These are phyloP conservation scores for Sarcophaga peregrina DNA, from an alignment of 1,140 invertebrate genomes.

Conservation along the genomic window DNA sequence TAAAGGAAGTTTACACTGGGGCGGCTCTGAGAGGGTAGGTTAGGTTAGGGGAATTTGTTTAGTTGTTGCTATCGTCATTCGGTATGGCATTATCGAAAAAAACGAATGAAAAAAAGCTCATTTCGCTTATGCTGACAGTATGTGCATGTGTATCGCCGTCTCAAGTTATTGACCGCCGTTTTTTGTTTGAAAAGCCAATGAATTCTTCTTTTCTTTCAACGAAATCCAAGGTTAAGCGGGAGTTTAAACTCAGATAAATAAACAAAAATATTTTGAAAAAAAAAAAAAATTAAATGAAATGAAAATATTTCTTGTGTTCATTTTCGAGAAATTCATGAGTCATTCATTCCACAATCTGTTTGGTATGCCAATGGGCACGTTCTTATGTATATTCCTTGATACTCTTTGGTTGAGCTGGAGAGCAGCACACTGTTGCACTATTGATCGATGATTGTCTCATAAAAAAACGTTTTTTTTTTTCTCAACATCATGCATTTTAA, in stretches of 20 bases:
- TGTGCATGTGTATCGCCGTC: not conserved
- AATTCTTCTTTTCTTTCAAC: not conserved
- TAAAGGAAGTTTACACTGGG: not conserved
- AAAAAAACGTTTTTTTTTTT: not conserved
- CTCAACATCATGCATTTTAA: constrained; percentile 11
- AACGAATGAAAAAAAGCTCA: not conserved
- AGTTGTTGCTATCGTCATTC: not conserved
- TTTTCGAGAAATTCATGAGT: constrained; percentile 12
- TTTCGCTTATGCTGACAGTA: not conserved
- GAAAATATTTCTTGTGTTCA: not conserved
- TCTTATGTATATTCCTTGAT: no score
- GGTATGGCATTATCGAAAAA: not conserved
- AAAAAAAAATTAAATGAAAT: no score
- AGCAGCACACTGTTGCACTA: no score
- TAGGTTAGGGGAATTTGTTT: not conserved
- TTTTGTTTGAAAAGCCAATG: constrained; percentile 21
- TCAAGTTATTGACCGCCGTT: constrained; percentile 1
- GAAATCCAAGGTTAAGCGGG: constrained; percentile 15
- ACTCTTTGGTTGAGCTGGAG: no score
- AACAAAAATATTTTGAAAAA: not conserved
- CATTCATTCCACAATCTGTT: not conserved
- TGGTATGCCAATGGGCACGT: no score
- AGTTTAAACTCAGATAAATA: constrained; percentile 13
- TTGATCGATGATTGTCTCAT: no score
- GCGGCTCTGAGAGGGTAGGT: not conserved